These are phyloP conservation scores for Pterocles burchelli DNA, from an alignment of 2,113 vertebrate genomes.

Conservation along the genomic window DNA sequence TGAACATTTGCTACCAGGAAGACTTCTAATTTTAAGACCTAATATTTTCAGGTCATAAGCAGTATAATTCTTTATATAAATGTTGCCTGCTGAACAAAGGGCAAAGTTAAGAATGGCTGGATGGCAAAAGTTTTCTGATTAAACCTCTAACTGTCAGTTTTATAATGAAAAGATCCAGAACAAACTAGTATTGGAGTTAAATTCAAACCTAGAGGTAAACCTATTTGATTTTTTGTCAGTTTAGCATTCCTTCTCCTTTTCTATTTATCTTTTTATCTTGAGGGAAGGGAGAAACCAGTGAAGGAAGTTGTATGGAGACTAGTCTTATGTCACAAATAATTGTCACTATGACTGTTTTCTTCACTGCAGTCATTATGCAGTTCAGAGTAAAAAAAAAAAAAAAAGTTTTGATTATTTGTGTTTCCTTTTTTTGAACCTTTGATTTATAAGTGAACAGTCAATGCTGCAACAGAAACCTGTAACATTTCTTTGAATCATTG, in stretches of 20 bases:
- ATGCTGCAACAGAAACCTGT: not conserved
- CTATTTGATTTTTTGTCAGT: not conserved
- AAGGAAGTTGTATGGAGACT: not conserved
- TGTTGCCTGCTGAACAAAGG: not conserved
- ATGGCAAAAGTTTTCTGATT: not conserved
- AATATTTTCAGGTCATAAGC: not conserved
- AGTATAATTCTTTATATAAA: not conserved
- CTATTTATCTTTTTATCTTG: not conserved
- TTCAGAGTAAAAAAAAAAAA: not conserved
- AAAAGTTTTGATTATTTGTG: not conserved
- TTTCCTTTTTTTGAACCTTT: not conserved
- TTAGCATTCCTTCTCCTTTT: not conserved
- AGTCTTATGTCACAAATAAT: not conserved
- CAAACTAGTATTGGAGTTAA: not conserved
- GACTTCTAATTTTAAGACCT: not conserved
- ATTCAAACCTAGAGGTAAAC: not conserved
- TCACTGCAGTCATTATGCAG: fast-evolving
- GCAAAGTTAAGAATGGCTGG: not conserved
- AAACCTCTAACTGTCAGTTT: not conserved
- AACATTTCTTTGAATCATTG: not conserved
- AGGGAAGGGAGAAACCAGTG: not conserved
- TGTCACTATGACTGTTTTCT: not conserved
- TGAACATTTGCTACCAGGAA: not conserved
- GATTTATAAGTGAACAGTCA: not conserved
- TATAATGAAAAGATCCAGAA: not conserved